These are phyloP conservation scores for Drosophila teissieri DNA, from an alignment of 1,140 invertebrate genomes.

Conservation along the genomic window DNA sequence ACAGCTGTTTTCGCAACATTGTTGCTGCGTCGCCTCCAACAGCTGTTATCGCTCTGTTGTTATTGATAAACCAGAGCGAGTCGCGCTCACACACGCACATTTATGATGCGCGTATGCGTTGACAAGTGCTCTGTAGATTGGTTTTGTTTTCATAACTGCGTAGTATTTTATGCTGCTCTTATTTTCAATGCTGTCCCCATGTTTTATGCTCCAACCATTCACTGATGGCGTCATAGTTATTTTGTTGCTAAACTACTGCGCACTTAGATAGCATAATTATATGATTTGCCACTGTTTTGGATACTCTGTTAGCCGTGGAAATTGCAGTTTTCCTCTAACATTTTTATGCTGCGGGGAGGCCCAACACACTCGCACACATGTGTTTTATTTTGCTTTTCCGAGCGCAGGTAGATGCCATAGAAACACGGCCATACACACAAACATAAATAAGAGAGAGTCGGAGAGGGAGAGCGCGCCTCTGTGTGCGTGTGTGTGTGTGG, in stretches of 20 bases:
- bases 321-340: slow-evolving; percentile 43
- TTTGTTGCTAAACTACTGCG: slow-evolving; percentile 13
- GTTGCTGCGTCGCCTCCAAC: slow-evolving; percentile 58
- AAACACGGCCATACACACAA: slow-evolving; percentile 17
- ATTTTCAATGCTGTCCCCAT: slow-evolving; percentile 56
- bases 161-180: slow-evolving; percentile 51
- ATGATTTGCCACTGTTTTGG: slow-evolving; percentile 12
- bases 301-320: slow-evolving; percentile 21
- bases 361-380: slow-evolving; percentile 10
- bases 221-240: slow-evolving; percentile 70
- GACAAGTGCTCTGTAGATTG: slow-evolving; percentile 67
- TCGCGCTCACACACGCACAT: slow-evolving; percentile 24
- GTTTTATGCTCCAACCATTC: neutral
- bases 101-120: slow-evolving; percentile 67
- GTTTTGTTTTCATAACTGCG: slow-evolving; percentile 69
- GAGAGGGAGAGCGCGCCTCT: slow-evolving; percentile 8
- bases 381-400: slow-evolving; percentile 52
- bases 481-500: slow-evolving; percentile 34
- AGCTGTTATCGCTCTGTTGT: slow-evolving; percentile 67
- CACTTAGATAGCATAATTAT: slow-evolving; percentile 4
- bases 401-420: slow-evolving; percentile 58
- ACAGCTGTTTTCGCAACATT: slow-evolving; percentile 78
- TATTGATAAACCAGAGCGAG: slow-evolving; percentile 53
- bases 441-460: slow-evolving; percentile 29
- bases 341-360: slow-evolving; percentile 30